Evolutionary conservation across 2,797 vertebrate species (phyloP).

Genomic region (Thaleichthys pacificus): DNA sequence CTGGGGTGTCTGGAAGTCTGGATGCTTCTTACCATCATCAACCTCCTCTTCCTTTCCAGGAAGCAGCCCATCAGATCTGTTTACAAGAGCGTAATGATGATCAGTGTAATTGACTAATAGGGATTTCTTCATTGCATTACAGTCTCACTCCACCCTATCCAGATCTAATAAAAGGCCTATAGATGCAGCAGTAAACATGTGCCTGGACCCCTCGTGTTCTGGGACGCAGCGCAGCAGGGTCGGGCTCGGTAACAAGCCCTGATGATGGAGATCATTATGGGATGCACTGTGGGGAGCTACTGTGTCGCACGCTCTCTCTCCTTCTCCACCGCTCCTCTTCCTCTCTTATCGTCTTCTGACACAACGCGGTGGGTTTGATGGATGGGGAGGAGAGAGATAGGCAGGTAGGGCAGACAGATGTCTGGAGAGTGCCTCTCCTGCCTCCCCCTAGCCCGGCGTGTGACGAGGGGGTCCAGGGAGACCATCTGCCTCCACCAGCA

Average conservation of each 20-base stretch:
- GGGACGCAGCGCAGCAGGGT: not conserved
- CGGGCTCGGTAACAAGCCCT: not conserved
- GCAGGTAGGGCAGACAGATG: not conserved
- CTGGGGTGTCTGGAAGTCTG: slow-evolving; percentile 5
- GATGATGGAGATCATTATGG: not conserved
- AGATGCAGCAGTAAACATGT: slow-evolving; percentile 28
- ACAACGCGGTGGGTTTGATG: too few relatives aligned
- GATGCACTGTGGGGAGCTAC: not conserved
- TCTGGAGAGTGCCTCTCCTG: too few relatives aligned
- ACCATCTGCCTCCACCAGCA: not conserved
- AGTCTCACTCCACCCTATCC: slow-evolving; percentile 50
- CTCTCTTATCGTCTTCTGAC: too few relatives aligned
- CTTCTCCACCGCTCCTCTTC: too few relatives aligned
- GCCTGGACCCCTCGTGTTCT: not conserved
- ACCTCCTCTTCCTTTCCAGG: slow-evolving; percentile 29
- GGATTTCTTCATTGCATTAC: slow-evolving; percentile 56
- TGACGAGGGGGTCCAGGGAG: not conserved
- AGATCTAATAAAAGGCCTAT: slow-evolving; percentile 35
- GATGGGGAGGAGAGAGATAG: not conserved
- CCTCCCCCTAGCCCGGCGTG: not conserved
- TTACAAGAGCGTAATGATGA: slow-evolving; percentile 55
- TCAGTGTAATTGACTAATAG: slow-evolving; percentile 54
- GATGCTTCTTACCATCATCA: not conserved
- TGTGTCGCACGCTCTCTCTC: too few relatives aligned
- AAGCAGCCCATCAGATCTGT: slow-evolving; percentile 51